Evolutionary conservation across 2,797 vertebrate genomes (phyloP).

Genomic region (Eutrigla gurnardus): DNA sequence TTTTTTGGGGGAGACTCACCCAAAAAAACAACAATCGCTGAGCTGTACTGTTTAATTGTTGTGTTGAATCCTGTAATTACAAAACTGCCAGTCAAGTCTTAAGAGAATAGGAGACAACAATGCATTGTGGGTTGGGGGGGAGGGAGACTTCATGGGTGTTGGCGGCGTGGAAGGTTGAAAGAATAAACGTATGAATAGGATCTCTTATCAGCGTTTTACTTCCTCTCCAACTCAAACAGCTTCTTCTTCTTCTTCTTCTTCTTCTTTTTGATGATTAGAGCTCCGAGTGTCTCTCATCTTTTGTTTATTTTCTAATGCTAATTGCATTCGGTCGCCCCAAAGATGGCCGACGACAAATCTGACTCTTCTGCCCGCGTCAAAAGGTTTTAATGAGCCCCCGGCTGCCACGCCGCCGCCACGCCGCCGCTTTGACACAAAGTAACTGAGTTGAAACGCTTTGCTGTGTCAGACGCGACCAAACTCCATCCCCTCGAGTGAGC

Average conservation of each 20-base stretch:
- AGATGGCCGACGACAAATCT: slow-evolving; percentile 62
- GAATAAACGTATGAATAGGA: slow-evolving; percentile 66
- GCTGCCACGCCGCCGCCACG: slow-evolving; percentile 32
- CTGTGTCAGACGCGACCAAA: slow-evolving; percentile 75
- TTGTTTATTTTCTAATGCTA: slow-evolving; percentile 73
- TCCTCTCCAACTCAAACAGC: slow-evolving; percentile 58
- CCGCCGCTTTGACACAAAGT: slow-evolving; percentile 64
- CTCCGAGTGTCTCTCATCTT: slow-evolving; percentile 60
- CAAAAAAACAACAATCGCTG: slow-evolving; percentile 65
- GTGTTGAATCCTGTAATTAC: slow-evolving; percentile 73
- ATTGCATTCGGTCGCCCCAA: slow-evolving; percentile 64
- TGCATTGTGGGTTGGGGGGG: slow-evolving; percentile 41
- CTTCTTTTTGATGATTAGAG: slow-evolving; percentile 66
- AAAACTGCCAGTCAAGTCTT: slow-evolving; percentile 74
- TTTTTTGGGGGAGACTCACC: slow-evolving; percentile 37
- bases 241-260: background rate
- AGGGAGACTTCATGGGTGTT: slow-evolving; percentile 41
- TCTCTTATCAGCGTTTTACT: slow-evolving; percentile 66
- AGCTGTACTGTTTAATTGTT: slow-evolving; percentile 69
- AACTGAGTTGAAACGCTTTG: slow-evolving; percentile 69
- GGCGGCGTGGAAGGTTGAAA: slow-evolving; percentile 48
- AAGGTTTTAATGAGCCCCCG: slow-evolving; percentile 72
- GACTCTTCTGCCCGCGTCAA: slow-evolving; percentile 51
- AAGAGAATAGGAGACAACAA: slow-evolving; percentile 67
- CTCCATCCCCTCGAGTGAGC: slow-evolving; percentile 68